phyloP scores from a whole-genome alignment of 2,113 vertebrate species.

The Calyptomena viridis region DNA sequence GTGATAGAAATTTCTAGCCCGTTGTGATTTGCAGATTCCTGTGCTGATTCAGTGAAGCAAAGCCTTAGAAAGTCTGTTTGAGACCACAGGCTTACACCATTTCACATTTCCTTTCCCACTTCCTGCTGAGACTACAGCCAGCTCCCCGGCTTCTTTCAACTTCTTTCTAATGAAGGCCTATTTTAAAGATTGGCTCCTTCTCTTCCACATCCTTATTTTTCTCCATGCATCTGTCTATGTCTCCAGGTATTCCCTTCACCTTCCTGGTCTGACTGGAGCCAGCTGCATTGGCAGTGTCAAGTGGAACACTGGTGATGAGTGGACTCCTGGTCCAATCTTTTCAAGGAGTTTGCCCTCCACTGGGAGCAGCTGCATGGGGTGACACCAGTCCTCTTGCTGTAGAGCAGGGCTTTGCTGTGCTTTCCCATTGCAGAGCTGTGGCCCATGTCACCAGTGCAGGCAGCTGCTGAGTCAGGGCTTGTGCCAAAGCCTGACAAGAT shows the following conservation, averaged over 20 bases:
- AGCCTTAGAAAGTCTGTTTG: not conserved
- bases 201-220: not conserved
- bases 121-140: not conserved
- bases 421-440: not conserved
- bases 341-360: not conserved
- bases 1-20: not conserved
- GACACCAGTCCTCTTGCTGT: rapidly evolving
- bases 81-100: not conserved
- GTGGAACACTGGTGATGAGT: rapidly evolving
- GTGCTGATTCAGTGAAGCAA: not conserved
- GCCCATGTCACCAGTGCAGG: not conserved
- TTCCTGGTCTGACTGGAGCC: rapidly evolving
- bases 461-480: not conserved
- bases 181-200: not conserved
- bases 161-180: not conserved
- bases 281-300: rapidly evolving
- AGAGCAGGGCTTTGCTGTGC: not conserved
- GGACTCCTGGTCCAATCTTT: not conserved
- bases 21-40: not conserved
- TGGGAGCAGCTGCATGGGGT: rapidly evolving
- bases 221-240: not conserved
- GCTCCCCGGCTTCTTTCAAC: rapidly evolving
- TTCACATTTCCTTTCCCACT: not conserved
- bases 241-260: not conserved
- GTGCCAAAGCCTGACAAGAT: not conserved